Evolutionary conservation across 2,113 vertebrate genomes (phyloP).

Genomic region (Tupaia chinensis): DNA sequence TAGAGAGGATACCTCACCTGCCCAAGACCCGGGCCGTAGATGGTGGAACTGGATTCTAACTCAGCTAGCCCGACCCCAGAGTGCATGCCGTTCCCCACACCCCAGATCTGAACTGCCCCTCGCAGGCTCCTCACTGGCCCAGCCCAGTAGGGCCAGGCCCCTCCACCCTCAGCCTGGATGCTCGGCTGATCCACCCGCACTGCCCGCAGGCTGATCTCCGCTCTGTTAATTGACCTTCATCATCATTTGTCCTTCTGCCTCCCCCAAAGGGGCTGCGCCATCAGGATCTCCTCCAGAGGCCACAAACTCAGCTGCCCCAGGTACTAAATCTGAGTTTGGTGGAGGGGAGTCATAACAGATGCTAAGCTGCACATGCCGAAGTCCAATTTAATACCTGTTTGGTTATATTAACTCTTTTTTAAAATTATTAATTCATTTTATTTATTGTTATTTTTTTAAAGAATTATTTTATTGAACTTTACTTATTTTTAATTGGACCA

Average conservation of each 20-base stretch:
- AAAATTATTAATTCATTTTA: no score
- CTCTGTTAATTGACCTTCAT: fast-evolving
- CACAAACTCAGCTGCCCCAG: not conserved
- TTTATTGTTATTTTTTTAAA: no score
- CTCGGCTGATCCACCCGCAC: no score
- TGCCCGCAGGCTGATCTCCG: not conserved
- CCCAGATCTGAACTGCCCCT: not conserved
- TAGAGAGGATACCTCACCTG: not conserved
- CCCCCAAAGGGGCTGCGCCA: not conserved
- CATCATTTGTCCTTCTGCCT: not conserved
- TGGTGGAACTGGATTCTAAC: no score
- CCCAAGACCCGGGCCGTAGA: not conserved
- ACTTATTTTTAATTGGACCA: no score
- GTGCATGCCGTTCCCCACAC: fast-evolving
- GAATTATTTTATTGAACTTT: no score
- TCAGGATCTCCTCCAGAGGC: not conserved
- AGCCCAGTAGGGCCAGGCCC: not conserved
- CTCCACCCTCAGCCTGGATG: not conserved
- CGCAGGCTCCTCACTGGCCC: not conserved
- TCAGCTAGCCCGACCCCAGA: not conserved
- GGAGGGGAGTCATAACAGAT: not conserved
- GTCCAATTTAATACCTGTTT: not conserved
- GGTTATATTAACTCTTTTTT: not conserved
- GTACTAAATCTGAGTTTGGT: not conserved
- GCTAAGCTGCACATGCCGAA: not conserved